Percentiles rank a stretch among this genome's conserved stretches.
Evolutionary conservation across 2,888 invertebrate species (phyloP).

Genomic region (Drosophila engyochracea): DNA sequence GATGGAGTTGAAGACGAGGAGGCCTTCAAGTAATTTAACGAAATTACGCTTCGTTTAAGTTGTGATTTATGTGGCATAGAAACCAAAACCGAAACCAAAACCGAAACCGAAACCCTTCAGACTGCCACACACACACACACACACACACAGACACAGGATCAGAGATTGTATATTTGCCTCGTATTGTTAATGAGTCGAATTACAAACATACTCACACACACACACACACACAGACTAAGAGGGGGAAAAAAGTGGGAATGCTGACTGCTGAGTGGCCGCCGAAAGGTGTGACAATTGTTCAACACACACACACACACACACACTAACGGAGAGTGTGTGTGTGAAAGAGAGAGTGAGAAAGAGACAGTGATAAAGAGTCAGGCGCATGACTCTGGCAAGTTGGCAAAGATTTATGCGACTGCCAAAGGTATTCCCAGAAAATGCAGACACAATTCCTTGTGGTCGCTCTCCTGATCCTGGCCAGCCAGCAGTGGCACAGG

Average conservation of each 20-base stretch:
- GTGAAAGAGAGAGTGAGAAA: not conserved
- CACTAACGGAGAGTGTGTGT: slow-evolving; percentile 4
- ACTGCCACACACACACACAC: slow-evolving; percentile 47
- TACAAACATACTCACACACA: slow-evolving; percentile 61
- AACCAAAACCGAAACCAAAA: slow-evolving; percentile 45
- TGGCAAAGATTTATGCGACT: slow-evolving; percentile 76
- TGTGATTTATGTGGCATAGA: slow-evolving; percentile 82
- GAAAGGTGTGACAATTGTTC: slow-evolving; percentile 82
- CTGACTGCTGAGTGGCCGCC: slow-evolving; percentile 75
- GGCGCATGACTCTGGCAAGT: slow-evolving; percentile 67
- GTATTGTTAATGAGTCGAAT: slow-evolving; percentile 84
- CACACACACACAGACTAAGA: slow-evolving; percentile 2
- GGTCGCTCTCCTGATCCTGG: slow-evolving; percentile 44
- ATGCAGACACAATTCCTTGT: slow-evolving; percentile 72
- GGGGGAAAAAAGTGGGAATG: slow-evolving; percentile 20
- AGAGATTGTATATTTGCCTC: slow-evolving; percentile 56
- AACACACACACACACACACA: slow-evolving; percentile 32
- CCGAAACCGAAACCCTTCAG: slow-evolving; percentile 64
- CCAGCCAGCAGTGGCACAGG: slow-evolving; percentile 1
- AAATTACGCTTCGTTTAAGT: slow-evolving; percentile 82
- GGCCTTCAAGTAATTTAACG: slow-evolving; percentile 72
- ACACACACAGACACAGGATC: not conserved
- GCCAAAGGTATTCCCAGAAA: slow-evolving; percentile 72
- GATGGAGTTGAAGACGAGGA: slow-evolving; percentile 21
- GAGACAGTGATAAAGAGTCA: slow-evolving; percentile 16